Evolutionary conservation across 2,888 invertebrate species (phyloP), one percentile per base, ranked within the genome.

Genomic region (Brenthis hecate): DNA sequence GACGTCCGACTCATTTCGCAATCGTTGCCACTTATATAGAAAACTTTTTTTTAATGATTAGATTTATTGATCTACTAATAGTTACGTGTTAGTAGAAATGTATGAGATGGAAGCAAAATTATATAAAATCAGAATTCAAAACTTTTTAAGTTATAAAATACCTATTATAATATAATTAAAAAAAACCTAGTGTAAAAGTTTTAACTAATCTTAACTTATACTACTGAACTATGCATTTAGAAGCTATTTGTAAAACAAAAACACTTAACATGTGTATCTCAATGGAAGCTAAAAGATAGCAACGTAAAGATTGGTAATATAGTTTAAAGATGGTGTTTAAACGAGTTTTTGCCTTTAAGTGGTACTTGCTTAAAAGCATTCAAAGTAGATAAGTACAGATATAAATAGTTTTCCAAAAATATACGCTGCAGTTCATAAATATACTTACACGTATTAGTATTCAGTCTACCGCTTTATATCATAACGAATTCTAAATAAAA

Each of bases 391-490:
- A 72, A 74, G 72, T 75, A 68, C 68, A 48, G 68, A 65, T 72
- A 70, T 72, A 76, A 77, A 76, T 74, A 77, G 73, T 69, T 70
- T 32, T 58, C 72, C 75, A 66, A 73, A 77, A 73, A 75, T 75
- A 74, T 62, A 65, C 66, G 56, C 51, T 58, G 64, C 65, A 69
- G 69, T 64, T 72, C 71, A 73, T 72, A 72, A 72, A 70, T 71
- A 69, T 60, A 64, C 56, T 51, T 60, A 65, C 73, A 63, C 68
- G 66, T 73, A 71, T 73, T 19, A 19, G 19, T 19, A 19, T 19
- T 19, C 70, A 73, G 69, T 43, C 36, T 69, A 69, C 56, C 55
- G 65, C 65, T 66, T 64, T 65, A 50, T 14, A 48, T 8, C 0
- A 36, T 19, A 19, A 19, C 19, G 19, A 19, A 19, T 32, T 32